These are phyloP conservation scores for Camponotus fellah DNA, from an alignment of 2,888 invertebrate genomes.

Conservation along the genomic window DNA sequence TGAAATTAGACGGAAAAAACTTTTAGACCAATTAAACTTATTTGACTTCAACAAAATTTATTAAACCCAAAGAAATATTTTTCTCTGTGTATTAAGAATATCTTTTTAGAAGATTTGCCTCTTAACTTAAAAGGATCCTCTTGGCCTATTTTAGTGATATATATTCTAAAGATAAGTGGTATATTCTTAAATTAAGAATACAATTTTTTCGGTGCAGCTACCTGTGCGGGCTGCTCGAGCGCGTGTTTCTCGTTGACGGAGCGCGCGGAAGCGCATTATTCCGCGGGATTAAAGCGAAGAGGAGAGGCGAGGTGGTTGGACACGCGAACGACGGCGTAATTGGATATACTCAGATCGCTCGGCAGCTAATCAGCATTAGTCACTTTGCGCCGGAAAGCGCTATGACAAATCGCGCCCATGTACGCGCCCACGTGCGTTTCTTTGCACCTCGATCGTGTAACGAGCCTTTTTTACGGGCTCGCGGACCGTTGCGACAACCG, in stretches of 20 bases:
- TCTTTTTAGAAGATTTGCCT: too few relatives aligned
- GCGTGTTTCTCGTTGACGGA: constrained; percentile 67
- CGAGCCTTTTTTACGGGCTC: constrained; percentile 21
- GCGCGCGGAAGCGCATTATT: constrained; percentile 70
- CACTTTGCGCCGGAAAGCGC: constrained; percentile 59
- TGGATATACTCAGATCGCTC: constrained; percentile 74
- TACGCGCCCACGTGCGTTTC: constrained; percentile 48
- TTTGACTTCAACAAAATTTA: too few relatives aligned
- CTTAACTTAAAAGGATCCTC: too few relatives aligned
- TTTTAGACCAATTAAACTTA: too few relatives aligned
- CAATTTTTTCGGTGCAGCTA: too few relatives aligned
- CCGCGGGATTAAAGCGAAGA: constrained; percentile 72
- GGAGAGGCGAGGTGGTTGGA: constrained; percentile 58
- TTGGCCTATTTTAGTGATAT: too few relatives aligned
- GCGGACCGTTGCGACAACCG: constrained; percentile 25
- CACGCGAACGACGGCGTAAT: constrained; percentile 71
- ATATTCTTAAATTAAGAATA: too few relatives aligned
- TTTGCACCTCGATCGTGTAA: constrained; percentile 37
- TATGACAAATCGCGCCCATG: constrained; percentile 59
- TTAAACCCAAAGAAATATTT: too few relatives aligned
- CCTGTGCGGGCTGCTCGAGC: constrained; percentile 56
- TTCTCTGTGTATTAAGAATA: too few relatives aligned
- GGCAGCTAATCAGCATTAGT: constrained; percentile 74
- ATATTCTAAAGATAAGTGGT: too few relatives aligned
- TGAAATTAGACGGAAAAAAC: too few relatives aligned